Conservation (phyloP, 2,888 invertebrate genomes). For the Agriopis leucophaearia region DNA sequence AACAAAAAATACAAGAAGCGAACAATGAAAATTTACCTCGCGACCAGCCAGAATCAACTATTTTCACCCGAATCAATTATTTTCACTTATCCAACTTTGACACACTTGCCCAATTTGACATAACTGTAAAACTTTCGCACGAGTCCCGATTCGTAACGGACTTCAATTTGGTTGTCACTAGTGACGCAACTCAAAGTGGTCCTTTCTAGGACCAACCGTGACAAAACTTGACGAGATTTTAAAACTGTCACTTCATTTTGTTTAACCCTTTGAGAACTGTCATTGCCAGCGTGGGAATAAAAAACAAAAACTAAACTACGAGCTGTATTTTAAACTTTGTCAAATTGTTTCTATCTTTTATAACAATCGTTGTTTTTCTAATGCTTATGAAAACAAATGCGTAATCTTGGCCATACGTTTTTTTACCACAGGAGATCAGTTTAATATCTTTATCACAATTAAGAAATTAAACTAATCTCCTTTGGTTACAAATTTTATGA, state of each 20-base stretch:
- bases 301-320: neutral
- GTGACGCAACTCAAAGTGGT: constrained; percentile 73
- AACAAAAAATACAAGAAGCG: neutral
- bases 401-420: too few species aligned
- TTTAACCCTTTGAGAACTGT: constrained; percentile 70
- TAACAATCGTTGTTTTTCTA: too few species aligned
- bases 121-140: constrained; percentile 66
- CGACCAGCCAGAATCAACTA: constrained; percentile 29
- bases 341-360: neutral
- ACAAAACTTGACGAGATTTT: constrained; percentile 77
- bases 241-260: constrained; percentile 75
- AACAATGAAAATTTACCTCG: neutral
- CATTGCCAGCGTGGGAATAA: constrained; percentile 66
- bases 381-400: too few species aligned
- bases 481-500: constrained; percentile 42
- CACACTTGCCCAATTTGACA: constrained; percentile 15
- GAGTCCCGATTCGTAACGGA: constrained; percentile 75
- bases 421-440: too few species aligned
- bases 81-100: constrained; percentile 40
- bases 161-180: constrained; percentile 76
- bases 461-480: constrained; percentile 39
- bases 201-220: constrained; percentile 69
- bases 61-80: constrained; percentile 36
- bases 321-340: neutral
- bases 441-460: constrained; percentile 18